Evolutionary conservation across 2,888 invertebrate species (phyloP), one percentile per base, ranked within the genome.

Genomic region (Marronus borbonicus): DNA sequence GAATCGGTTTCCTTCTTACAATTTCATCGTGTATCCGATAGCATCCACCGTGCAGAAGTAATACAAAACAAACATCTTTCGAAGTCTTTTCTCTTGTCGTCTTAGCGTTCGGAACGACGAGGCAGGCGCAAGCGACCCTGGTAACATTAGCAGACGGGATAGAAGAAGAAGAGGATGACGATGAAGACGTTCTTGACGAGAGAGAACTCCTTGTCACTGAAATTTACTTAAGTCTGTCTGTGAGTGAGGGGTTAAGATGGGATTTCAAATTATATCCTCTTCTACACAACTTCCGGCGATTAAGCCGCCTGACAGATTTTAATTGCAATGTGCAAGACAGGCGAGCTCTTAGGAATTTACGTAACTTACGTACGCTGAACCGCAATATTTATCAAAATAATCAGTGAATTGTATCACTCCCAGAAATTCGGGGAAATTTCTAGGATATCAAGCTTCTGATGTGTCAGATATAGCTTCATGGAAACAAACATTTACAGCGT

Each of bases 231-330:
- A 66, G 66, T 44, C 39, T 44, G 66, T n/a, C 66, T 64, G 64
- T 10, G 64, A 64, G 64, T 44, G 66, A 66, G 66, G 44, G 66
- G 20, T 44, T 66, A 66, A 66, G 66, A 66, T 44, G 39, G 66
- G 66, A 66, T 66, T 66, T 66, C 44, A 17, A 66, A 66, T 66
- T 66, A 66, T 66, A 66, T 66, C 66, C 66, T n/a, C 39, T n/a
- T 12, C 5, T 36, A 36, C 31, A 44, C 66, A 66, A 66, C 66
- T 66, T 66, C 66, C 12, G 39, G 39, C 39, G 66, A 66, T 66
- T 66, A 66, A 44, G 44, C 24, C 24, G 66, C 44, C 66, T 44
- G 66, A 66, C 66, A 66, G 66, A 66, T 66, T 66, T 44, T 66
- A 66, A 66, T 66, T 66, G 49, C 44, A 66, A 20, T 44, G 20